phyloP scores from a whole-genome alignment of 2,113 vertebrate species.

The Esox niger region DNA sequence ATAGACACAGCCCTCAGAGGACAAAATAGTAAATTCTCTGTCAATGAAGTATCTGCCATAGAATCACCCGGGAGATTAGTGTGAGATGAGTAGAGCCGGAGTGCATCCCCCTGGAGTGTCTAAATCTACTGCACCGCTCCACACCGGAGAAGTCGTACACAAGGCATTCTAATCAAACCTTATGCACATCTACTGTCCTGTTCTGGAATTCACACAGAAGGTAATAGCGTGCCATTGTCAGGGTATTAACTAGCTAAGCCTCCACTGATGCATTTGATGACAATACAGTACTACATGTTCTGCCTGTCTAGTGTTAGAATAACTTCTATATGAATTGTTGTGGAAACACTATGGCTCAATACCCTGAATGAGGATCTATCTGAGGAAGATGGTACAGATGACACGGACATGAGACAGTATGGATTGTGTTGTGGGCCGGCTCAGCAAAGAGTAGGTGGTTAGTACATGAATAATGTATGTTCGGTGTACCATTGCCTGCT shows the following conservation, averaged over 20 bases:
- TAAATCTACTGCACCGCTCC: conserved; percentile 59
- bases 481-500: background rate
- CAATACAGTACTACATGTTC: conserved; percentile 7
- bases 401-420: background rate
- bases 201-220: conserved; percentile 14
- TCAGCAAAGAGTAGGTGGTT: background rate
- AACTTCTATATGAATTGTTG: conserved; percentile 7
- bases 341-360: background rate
- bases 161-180: conserved; percentile 55
- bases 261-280: conserved; percentile 15
- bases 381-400: background rate
- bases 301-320: background rate
- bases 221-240: conserved; percentile 32
- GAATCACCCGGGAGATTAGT: conserved; percentile 63
- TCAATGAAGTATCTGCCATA: conserved; percentile 71
- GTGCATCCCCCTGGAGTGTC: conserved; percentile 53
- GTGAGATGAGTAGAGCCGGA: conserved; percentile 56
- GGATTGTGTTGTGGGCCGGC: background rate
- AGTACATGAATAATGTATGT: conserved; percentile 13
- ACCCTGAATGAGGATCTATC: background rate
- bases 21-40: conserved; percentile 64
- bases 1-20: conserved; percentile 64
- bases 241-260: conserved; percentile 27
- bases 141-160: conserved; percentile 53
- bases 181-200: conserved; percentile 27